These are phyloP conservation scores for Lindbergichthys nudifrons DNA, from an alignment of 2,797 vertebrate genomes.

Conservation along the genomic window DNA sequence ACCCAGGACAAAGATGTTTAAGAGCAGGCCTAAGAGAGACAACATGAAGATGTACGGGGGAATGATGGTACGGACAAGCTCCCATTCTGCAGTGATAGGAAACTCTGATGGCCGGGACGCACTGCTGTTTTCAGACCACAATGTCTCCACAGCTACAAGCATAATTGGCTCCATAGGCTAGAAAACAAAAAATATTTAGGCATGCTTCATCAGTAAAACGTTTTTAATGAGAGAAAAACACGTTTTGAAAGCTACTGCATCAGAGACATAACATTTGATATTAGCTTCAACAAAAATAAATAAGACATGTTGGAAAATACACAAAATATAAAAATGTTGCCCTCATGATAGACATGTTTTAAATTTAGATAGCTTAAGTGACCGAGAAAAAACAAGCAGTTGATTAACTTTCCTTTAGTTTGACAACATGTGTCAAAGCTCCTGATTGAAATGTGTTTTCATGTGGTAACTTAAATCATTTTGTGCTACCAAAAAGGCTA, in stretches of 20 bases:
- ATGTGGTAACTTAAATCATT: neutral
- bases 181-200: conserved; percentile 12
- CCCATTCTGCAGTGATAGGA: conserved; percentile 71
- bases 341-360: neutral
- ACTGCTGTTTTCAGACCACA: conserved; percentile 64
- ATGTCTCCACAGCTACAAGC: conserved; percentile 7
- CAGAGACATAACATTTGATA: neutral
- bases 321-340: too few relatives aligned
- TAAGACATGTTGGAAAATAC: too few relatives aligned
- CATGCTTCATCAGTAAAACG: neutral
- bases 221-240: neutral
- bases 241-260: too few relatives aligned
- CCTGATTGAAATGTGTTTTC: neutral
- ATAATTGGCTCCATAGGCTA: conserved; percentile 58
- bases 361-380: neutral
- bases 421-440: neutral
- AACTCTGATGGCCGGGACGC: neutral
- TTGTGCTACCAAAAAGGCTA: neutral
- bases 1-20: conserved; percentile 88
- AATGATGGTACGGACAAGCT: conserved; percentile 62
- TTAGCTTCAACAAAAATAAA: neutral
- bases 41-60: conserved; percentile 82
- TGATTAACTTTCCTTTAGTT: neutral
- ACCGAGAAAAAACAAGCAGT: neutral
- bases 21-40: conserved; percentile 81